Evolutionary conservation across 2,113 vertebrate species (phyloP).

Genomic region (Antechinus flavipes): DNA sequence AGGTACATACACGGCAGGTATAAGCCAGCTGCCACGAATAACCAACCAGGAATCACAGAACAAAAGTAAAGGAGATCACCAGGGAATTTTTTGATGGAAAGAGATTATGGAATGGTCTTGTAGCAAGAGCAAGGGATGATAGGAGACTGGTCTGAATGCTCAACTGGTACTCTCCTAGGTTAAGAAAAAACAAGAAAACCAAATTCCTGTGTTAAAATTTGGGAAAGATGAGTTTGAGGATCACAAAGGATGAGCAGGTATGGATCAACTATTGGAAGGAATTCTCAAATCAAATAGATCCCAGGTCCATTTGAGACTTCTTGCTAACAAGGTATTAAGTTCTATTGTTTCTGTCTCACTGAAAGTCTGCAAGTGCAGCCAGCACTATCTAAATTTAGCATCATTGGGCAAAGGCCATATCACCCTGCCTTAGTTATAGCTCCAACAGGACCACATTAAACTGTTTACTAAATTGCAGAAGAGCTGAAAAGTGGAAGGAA

Average conservation of each 20-base stretch:
- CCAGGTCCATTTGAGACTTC: background rate
- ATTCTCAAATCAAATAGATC: background rate
- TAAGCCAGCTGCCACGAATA: background rate
- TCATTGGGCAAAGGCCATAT: background rate
- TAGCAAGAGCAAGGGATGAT: background rate
- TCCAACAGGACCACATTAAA: background rate
- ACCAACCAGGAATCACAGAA: background rate
- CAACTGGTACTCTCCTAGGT: background rate
- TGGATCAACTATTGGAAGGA: background rate
- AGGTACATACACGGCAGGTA: background rate
- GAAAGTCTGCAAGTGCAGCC: background rate
- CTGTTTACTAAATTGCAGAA: background rate
- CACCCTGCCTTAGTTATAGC: background rate
- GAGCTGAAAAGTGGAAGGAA: background rate
- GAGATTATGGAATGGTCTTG: background rate
- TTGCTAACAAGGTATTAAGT: background rate
- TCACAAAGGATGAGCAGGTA: background rate
- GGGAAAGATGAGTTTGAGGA: background rate
- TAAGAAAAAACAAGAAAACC: background rate
- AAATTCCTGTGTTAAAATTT: background rate
- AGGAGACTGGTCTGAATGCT: background rate
- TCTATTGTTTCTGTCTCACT: background rate
- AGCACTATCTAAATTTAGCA: background rate
- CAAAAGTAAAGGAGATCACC: background rate
- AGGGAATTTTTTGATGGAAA: background rate